These are phyloP conservation scores for Planococcus citri DNA, from an alignment of 1,140 invertebrate species.

Conservation along the genomic window DNA sequence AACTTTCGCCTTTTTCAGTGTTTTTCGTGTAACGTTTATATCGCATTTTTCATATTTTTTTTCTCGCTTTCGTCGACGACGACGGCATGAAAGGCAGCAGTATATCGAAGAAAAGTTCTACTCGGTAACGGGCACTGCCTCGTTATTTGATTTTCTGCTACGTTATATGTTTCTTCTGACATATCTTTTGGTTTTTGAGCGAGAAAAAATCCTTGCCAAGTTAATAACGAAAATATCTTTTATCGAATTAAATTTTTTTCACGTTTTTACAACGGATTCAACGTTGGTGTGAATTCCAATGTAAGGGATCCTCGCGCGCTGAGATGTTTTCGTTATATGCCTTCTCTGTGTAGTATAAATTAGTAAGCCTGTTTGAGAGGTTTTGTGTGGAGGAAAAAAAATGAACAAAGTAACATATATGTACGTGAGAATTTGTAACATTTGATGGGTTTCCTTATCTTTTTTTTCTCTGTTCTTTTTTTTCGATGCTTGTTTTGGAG, in stretches of 20 bases:
- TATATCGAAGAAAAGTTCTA: not conserved
- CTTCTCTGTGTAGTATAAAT: no score
- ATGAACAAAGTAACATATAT: no score
- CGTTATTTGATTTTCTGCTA: not conserved
- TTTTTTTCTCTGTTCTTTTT: no score
- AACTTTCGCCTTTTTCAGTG: not conserved
- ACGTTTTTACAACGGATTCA: not conserved
- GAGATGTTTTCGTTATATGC: not conserved
- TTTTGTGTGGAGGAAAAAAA: no score
- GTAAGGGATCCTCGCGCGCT: not conserved
- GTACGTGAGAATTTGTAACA: no score
- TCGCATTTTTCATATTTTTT: conserved; percentile 2
- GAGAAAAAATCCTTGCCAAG: not conserved
- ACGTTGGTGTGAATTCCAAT: not conserved
- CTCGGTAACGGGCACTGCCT: not conserved
- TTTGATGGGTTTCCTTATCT: no score
- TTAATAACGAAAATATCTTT: conserved; percentile 8
- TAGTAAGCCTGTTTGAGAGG: no score
- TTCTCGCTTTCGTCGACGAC: not conserved
- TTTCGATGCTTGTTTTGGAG: no score
- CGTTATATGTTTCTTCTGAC: not conserved
- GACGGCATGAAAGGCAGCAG: not conserved
- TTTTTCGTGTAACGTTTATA: not conserved
- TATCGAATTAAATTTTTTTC: conserved; percentile 4
- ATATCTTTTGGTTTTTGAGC: not conserved